Evolutionary conservation across 2,888 invertebrate species (phyloP), one percentile per base, ranked within the genome.

Genomic region (Drosophila acutilabella): DNA sequence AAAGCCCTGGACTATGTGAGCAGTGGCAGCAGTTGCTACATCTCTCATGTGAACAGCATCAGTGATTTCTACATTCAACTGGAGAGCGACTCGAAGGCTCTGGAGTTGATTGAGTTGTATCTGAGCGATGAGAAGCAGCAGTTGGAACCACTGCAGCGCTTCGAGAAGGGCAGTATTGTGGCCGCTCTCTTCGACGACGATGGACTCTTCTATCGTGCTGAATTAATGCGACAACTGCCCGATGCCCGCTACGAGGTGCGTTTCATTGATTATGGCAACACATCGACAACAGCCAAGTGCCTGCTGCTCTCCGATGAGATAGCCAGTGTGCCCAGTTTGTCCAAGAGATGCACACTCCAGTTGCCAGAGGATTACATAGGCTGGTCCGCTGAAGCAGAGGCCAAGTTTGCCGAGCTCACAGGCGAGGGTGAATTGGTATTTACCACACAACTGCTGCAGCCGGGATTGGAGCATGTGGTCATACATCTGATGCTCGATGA

Each of bases 1-100:
- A 92, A 93, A 18, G 92, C 93, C 8, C 90, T 94, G 23, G 94
- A 94, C 60, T 93, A 93, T 56, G 92, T 94, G 1, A 92, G 92
- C 59, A 94, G 93, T 36, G 94, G 92, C 33, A 93, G 93, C 78
- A 95, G 94, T 0, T 96, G 96, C 69, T 96, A 95, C 88, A 94
- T 96, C 0, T 95, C 96, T 71, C 96, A 96, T 83, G 93, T 95
- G 0, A 95, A 96, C 89, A 95, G 95, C 0, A 95, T 96, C 0
- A 94, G 94, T 0, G 96, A 96, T 83, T 97, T 97, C 90, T 96
- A 96, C 94, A 94, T 97, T 18, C 97, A 97, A 85, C 93, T 96
- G 70, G 96, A 96, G 81, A 94, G 94, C n/a, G 94, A 94, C 53
- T 92, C 93, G 2, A 91, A 92, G 47, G 94, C 94, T 7, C 82